These are phyloP conservation scores for Aphelenchoides fujianensis DNA, from an alignment of 1,140 invertebrate species.

Conservation along the genomic window DNA sequence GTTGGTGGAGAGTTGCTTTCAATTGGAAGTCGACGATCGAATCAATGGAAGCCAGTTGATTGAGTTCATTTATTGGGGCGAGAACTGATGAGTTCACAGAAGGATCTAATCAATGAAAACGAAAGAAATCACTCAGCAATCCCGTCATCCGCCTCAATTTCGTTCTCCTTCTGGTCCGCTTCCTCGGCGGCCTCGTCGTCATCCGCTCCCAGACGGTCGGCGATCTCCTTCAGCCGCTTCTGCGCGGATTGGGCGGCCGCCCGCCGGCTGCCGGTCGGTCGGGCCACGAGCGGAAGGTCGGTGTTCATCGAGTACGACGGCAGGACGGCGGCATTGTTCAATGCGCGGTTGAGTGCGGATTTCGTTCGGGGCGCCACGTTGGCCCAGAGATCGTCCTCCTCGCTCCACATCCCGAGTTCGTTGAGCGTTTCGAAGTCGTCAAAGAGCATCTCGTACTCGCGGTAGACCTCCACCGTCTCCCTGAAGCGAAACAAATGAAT, in stretches of 20 bases:
- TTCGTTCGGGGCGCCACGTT: conserved; percentile 73
- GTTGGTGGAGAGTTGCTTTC: too few species aligned
- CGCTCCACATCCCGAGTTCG: conserved; percentile 80
- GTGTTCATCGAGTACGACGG: conserved; percentile 68
- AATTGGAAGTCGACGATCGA: too few species aligned
- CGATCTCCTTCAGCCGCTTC: background rate
- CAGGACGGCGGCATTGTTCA: conserved; percentile 77
- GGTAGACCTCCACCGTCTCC: conserved; percentile 73
- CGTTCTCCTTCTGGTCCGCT: background rate
- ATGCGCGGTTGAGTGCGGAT: conserved; percentile 82
- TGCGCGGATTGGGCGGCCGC: background rate
- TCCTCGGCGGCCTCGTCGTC: background rate
- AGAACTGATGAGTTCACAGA: too few species aligned
- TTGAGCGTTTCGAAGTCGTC: conserved; percentile 84
- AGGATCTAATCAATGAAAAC: too few species aligned
- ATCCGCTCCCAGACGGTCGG: background rate
- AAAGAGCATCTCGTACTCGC: conserved; percentile 76
- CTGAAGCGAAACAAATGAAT: conserved; percentile 63
- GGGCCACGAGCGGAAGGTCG: background rate
- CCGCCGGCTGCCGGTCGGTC: background rate
- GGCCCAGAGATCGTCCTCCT: conserved; percentile 74
- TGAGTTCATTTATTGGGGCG: too few species aligned
- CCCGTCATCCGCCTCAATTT: too few species aligned
- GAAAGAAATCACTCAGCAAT: too few species aligned
- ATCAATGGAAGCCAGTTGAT: too few species aligned